phyloP scores from a whole-genome alignment of 2,113 vertebrate genomes.

The Takifugu bimaculatus region DNA sequence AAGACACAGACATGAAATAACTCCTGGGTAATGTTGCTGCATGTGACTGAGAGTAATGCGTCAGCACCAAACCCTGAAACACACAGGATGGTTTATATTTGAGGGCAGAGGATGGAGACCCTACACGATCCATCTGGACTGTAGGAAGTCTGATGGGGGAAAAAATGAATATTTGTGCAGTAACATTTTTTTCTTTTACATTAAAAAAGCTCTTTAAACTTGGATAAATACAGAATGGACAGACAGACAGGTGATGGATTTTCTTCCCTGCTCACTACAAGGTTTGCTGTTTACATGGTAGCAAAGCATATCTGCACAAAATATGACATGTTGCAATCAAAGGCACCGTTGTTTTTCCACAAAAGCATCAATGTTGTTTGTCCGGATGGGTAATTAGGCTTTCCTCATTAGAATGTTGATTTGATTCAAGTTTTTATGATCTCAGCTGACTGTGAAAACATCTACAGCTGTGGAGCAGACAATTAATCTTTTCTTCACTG shows the following conservation, averaged over 20 bases:
- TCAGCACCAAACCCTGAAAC: not conserved
- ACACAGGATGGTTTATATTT: no score
- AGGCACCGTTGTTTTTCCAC: conserved; percentile 4
- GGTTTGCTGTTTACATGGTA: not conserved
- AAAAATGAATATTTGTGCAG: no score
- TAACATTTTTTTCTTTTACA: no score
- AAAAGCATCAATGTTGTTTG: conserved; percentile 21
- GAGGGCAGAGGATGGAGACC: no score
- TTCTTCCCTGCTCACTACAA: no score
- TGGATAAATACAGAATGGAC: no score
- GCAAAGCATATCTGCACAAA: conserved; percentile 16
- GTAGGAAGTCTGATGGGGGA: no score
- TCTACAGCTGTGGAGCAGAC: conserved; percentile 40
- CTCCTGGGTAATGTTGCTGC: not conserved
- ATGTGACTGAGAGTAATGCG: conserved; percentile 8
- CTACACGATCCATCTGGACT: no score
- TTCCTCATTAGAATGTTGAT: conserved; percentile 21
- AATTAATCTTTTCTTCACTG: conserved; percentile 22
- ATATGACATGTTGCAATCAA: conserved; percentile 16
- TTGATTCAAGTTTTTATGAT: conserved; percentile 29
- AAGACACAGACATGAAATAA: conserved; percentile 13
- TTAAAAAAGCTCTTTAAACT: no score
- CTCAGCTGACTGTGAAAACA: conserved; percentile 28
- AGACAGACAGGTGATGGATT: no score
- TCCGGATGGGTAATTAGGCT: conserved; percentile 26